phyloP scores from a whole-genome alignment of 2,797 vertebrate genomes.

The Aulostomus chinensis region DNA sequence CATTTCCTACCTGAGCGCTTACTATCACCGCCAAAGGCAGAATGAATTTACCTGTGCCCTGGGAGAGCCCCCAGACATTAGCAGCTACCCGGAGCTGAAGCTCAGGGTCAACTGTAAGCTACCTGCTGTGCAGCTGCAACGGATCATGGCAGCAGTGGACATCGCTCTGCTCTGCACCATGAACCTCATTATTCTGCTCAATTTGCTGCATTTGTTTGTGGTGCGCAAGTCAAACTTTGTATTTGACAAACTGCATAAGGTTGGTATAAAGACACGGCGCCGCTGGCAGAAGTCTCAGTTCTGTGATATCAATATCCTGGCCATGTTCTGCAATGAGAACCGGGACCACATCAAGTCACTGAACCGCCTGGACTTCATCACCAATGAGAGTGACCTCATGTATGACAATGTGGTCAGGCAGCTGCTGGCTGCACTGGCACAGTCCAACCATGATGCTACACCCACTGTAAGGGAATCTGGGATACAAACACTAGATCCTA shows the following conservation, averaged over 20 bases:
- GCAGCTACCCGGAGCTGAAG: slow-evolving; percentile 84
- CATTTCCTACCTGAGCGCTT: slow-evolving; percentile 94
- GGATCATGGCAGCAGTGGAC: slow-evolving; percentile 95
- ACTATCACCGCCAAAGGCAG: slow-evolving; percentile 95
- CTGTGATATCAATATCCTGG: slow-evolving; percentile 99
- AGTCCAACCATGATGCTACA: slow-evolving; percentile 95
- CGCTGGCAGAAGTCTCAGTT: slow-evolving; percentile 99
- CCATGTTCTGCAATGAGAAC: slow-evolving; percentile 99
- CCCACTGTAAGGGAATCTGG: slow-evolving; percentile 94
- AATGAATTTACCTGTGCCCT: slow-evolving; percentile 95
- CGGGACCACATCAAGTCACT: slow-evolving; percentile 98
- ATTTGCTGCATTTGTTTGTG: slow-evolving; percentile 95
- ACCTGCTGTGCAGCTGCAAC: slow-evolving; percentile 95
- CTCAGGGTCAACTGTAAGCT: slow-evolving; percentile 96
- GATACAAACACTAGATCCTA: slow-evolving; percentile 92
- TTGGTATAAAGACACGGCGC: slow-evolving; percentile 95
- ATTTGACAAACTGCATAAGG: slow-evolving; percentile 98
- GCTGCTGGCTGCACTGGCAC: slow-evolving; percentile 92
- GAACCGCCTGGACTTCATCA: slow-evolving; percentile 98
- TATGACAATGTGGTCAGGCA: slow-evolving; percentile 98
- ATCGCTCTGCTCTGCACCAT: slow-evolving; percentile 92
- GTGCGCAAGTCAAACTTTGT: slow-evolving; percentile 99
- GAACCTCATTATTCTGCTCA: slow-evolving; percentile 96
- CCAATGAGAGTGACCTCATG: slow-evolving; percentile 98
- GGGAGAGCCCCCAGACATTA: slow-evolving; percentile 90